Base-by-base conservation (phyloP, 2,113 vertebrate species). In the Sorex araneus region DNA sequence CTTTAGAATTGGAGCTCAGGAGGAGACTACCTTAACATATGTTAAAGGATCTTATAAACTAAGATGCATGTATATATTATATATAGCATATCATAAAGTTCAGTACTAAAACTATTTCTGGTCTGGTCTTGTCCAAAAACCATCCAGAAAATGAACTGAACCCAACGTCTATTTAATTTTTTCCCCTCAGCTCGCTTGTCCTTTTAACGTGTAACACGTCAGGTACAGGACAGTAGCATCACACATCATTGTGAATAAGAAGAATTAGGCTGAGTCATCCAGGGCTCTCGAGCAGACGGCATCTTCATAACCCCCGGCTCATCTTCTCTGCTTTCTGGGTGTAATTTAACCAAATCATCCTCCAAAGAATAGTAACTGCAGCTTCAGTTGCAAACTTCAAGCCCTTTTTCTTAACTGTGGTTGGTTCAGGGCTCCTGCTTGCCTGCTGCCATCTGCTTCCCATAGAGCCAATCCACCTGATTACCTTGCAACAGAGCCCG, bases 311-410 rank as follows among this genome's bases (percentile, higher is more conserved):
- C 98, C 98, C 40, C 98, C 98, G 98, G 98, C 76, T 97, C 98
- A 0, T 99, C 99, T n/a, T 99, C 99, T 97, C 99, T 99, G 43
- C 95, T 98, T 95, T 99, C 99, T 18, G 99, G 99, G 97, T 99
- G 99, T 90, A 99, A 97, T 94, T 99, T 99, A 98, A 99, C 99
- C 85, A 99, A 98, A 93, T 99, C 99, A 92, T 99, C 99, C n/a
- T 99, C 74, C 99, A 98, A 89, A 99, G 99, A 97, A 99, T 99
- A 94, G 99, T 99, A 97, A 99, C 99, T 70, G 99, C 99, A 9
- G 99, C 99, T 97, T 99, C 99, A 12, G 99, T 99, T 94, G 99
- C 99, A 87, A 99, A 99, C 97, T 99, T 99, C 19, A 99, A 97
- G 95, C 99, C 99, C 98, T 99, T 99, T 0, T 99, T 99, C 98